phyloP scores from a whole-genome alignment of 2,113 vertebrate genomes.

The Etheostoma cragini region DNA sequence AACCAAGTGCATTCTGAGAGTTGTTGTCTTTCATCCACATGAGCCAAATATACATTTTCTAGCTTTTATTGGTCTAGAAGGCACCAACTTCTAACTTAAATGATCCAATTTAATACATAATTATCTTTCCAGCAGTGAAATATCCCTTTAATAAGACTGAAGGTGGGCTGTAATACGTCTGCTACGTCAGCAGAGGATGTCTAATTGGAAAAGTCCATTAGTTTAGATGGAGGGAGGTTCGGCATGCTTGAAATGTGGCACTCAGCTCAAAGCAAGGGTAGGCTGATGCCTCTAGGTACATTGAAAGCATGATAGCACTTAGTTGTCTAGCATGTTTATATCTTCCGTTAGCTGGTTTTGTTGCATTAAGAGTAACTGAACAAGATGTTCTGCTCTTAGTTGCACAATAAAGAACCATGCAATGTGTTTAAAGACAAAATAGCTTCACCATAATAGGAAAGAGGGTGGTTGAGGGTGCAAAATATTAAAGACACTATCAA shows the following conservation, averaged over 20 bases:
- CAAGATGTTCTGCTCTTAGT: background rate
- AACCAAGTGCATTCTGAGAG: no score
- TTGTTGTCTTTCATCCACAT: no score
- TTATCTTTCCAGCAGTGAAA: no score
- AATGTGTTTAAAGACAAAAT: background rate
- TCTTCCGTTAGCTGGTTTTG: background rate
- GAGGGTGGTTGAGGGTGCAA: background rate
- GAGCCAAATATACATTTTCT: no score
- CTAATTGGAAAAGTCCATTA: conserved; percentile 52
- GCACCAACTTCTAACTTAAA: no score
- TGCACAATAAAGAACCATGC: background rate
- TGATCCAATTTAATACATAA: no score
- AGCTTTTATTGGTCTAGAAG: no score
- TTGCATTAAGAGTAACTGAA: conserved; percentile 4
- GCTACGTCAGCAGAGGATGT: conserved; percentile 11
- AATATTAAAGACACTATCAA: conserved; percentile 1
- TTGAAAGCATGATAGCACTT: conserved; percentile 1
- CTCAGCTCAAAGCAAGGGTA: background rate
- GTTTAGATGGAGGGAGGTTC: conserved; percentile 38
- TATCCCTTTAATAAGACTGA: conserved; percentile 17
- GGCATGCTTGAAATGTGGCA: conserved; percentile 22
- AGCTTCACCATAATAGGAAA: background rate
- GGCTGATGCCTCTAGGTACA: background rate
- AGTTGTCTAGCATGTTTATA: conserved; percentile 10
- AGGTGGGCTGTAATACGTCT: conserved; percentile 15